Percentiles rank a stretch among this genome's conserved stretches.
Evolutionary conservation across 2,113 vertebrate species (phyloP).

Genomic region (Neodontobutis hainanensis): DNA sequence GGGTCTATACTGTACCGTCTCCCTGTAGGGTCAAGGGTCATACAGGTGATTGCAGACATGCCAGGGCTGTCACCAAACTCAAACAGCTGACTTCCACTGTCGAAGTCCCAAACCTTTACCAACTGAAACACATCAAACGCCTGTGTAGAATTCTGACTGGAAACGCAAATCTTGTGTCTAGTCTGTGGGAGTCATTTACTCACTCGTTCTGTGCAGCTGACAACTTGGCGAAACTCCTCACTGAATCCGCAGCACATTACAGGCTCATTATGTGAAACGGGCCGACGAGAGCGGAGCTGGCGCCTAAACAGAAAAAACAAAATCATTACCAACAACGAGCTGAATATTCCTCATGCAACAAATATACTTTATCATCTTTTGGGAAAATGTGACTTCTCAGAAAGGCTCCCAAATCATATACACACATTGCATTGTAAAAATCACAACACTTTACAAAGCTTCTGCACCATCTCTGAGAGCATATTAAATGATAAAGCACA

Average conservation of each 20-base stretch:
- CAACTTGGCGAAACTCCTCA: conserved; percentile 78
- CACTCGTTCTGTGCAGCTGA: conserved; percentile 82
- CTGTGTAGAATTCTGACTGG: neutral
- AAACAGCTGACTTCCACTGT: conserved; percentile 75
- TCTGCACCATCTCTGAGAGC: conserved; percentile 17
- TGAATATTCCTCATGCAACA: conserved; percentile 7
- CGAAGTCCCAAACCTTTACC: conserved; percentile 81
- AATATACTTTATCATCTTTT: too few species aligned
- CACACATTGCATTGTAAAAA: too few species aligned
- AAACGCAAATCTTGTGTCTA: conserved; percentile 1
- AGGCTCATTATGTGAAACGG: conserved; percentile 78
- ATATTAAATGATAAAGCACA: conserved; percentile 21
- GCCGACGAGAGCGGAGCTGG: conserved; percentile 46
- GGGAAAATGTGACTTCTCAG: too few species aligned
- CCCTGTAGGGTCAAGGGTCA: conserved; percentile 78
- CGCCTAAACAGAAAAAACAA: conserved; percentile 56
- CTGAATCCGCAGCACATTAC: conserved; percentile 80
- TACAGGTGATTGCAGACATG: conserved; percentile 73
- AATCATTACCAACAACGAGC: conserved; percentile 8
- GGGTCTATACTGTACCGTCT: conserved; percentile 66
- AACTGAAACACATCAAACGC: conserved; percentile 54
- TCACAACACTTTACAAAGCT: neutral
- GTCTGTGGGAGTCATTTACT: conserved; percentile 55
- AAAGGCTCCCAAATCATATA: too few species aligned
- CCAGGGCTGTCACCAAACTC: conserved; percentile 74